Evolutionary conservation across 1,140 invertebrate genomes (phyloP), one percentile per base, ranked within the genome.

Genomic region (Ladona fulva): DNA sequence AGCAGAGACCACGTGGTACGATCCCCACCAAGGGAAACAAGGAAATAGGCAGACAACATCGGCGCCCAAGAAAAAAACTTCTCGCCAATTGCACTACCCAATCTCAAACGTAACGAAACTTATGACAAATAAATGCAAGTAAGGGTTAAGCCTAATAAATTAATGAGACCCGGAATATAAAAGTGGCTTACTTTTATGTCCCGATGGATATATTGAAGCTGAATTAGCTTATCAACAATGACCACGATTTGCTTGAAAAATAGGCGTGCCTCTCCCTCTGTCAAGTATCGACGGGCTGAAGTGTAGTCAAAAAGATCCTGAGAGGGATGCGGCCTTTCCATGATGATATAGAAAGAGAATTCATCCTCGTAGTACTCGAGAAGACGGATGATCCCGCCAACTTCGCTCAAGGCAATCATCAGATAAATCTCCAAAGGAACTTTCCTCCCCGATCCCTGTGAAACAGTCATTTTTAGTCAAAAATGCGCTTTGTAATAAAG

Each of bases 281-380:
- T 84, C 0, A 92, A 82, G 44, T 86, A 83, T 25, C 87, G 88
- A 79, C 87, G 86, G 81, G 91, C 89, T 14, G 89, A 89, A 79
- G 92, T 92, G 82, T 88, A 92, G 83, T 92, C 91, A 82, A 91
- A 92, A 66, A 92, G 85, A 81, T 92, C 91, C 81, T 89, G 88
- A 77, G 86, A 87, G 19, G 86, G 85, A 76, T 89, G 88, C 16
- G 90, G 90, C 76, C 89, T 82, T 82, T 92, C 91, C 87, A 92
- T 90, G 11, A 92, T 86, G 76, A 92, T 88, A 25, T 92, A 85
- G 83, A 84, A 87, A 29, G 83, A 83, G 75, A 89, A 89, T 6
- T 84, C 80, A 25, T 86, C 82, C 81, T 91, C 89, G 81, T 86
- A 90, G 82, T 86, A 91, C 79, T 92, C 91, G 73, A 91, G 80